Conservation (phyloP, 2,797 vertebrate genomes). For the Manis javanica region DNA sequence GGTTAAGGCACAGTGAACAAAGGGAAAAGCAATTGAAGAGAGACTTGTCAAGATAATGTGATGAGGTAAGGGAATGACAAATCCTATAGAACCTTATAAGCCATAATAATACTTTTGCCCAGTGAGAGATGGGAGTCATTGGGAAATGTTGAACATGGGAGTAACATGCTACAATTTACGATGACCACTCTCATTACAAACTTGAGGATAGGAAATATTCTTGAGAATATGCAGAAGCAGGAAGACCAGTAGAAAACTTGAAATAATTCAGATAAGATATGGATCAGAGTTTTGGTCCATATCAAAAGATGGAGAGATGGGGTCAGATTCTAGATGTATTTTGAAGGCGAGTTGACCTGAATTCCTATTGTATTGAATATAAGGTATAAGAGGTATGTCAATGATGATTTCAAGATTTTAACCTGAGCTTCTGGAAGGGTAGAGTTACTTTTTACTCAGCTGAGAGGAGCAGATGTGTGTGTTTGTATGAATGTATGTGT, state of each 20-base stretch:
- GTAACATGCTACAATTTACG: not conserved
- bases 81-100: not conserved
- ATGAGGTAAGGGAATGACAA: not conserved
- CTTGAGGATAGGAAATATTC: not conserved
- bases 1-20: not conserved
- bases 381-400: not conserved
- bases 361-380: not conserved
- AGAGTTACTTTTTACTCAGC: not conserved
- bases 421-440: not conserved
- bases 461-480: not conserved
- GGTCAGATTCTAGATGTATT: not conserved
- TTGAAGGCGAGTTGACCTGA: constrained; percentile 4
- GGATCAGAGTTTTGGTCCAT: not conserved
- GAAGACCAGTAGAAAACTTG: not conserved
- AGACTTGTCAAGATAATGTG: not conserved
- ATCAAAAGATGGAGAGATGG: not conserved
- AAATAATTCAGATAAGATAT: not conserved
- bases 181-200: not conserved
- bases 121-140: not conserved
- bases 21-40: not conserved
- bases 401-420: not conserved
- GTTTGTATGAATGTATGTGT: not conserved
- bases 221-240: not conserved
- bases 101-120: not conserved
- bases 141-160: not conserved